phyloP scores from a whole-genome alignment of 2,888 invertebrate species.

The Drosophila austrosaltans region DNA sequence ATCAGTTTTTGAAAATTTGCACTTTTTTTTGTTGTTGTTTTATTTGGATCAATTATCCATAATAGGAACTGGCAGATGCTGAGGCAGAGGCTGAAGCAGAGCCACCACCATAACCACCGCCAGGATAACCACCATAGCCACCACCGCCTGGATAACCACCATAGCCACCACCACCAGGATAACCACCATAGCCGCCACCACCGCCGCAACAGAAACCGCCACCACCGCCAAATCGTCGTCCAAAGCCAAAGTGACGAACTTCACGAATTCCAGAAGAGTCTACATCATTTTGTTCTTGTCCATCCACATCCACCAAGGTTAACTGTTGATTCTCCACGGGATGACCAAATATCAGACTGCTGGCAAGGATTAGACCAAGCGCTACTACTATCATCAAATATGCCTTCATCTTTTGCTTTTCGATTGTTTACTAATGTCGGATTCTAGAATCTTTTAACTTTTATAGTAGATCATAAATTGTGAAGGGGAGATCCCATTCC shows the following conservation, averaged over 20 bases:
- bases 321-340: conserved; percentile 47
- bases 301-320: conserved; percentile 48
- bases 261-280: conserved; percentile 40
- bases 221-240: conserved; percentile 35
- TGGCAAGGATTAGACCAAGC: conserved; percentile 44
- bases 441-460: conserved; percentile 7
- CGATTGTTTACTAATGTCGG: conserved; percentile 44
- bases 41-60: conserved; percentile 8
- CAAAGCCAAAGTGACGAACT: conserved; percentile 52
- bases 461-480: conserved; percentile 53
- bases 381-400: conserved; percentile 46
- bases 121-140: conserved; percentile 5
- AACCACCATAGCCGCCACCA: not conserved
- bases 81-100: conserved; percentile 40
- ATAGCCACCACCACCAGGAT: not conserved
- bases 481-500: conserved; percentile 52
- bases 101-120: conserved; percentile 16
- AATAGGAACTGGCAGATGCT: conserved; percentile 44
- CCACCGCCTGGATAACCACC: conserved; percentile 6
- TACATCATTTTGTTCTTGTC: conserved; percentile 33
- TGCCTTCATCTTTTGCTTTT: conserved; percentile 60
- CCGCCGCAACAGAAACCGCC: conserved; percentile 25
- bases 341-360: conserved; percentile 37
- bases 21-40: conserved; percentile 11
- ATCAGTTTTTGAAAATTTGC: conserved; percentile 15